Conservation (phyloP, 2,888 invertebrate species). For the Caenorhabditis sulstoni region DNA sequence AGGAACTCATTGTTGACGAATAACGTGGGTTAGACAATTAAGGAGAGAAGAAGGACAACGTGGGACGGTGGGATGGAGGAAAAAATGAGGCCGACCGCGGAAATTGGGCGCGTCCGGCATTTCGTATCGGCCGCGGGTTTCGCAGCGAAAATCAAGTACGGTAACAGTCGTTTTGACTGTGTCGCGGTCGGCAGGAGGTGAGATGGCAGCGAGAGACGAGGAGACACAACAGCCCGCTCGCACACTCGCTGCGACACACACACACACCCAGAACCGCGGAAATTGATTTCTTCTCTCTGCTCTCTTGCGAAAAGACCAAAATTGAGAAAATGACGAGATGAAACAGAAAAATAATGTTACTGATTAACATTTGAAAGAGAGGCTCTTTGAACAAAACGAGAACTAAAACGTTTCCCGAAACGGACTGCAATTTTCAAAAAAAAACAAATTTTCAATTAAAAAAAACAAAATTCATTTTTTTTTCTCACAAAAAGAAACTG, state of each 20-base stretch:
- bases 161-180: conserved; percentile 46
- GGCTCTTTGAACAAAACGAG: neutral
- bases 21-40: conserved; percentile 22
- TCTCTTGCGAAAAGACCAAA: neutral
- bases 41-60: conserved; percentile 8
- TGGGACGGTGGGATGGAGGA: conserved; percentile 4
- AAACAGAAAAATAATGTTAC: neutral
- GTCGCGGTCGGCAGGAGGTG: conserved; percentile 1
- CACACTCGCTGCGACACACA: neutral
- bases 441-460: no score
- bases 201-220: neutral
- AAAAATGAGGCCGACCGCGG: neutral
- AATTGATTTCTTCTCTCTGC: conserved; percentile 2
- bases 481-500: no score
- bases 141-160: conserved; percentile 23
- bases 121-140: conserved; percentile 19
- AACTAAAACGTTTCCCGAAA: no score
- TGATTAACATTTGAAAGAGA: neutral
- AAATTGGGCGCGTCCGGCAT: neutral
- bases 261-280: neutral
- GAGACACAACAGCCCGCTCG: neutral
- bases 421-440: no score
- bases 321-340: conserved; percentile 2
- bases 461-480: no score
- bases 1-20: conserved; percentile 43